Conservation (phyloP, 2,113 vertebrate genomes). For the Halichoeres trimaculatus region DNA sequence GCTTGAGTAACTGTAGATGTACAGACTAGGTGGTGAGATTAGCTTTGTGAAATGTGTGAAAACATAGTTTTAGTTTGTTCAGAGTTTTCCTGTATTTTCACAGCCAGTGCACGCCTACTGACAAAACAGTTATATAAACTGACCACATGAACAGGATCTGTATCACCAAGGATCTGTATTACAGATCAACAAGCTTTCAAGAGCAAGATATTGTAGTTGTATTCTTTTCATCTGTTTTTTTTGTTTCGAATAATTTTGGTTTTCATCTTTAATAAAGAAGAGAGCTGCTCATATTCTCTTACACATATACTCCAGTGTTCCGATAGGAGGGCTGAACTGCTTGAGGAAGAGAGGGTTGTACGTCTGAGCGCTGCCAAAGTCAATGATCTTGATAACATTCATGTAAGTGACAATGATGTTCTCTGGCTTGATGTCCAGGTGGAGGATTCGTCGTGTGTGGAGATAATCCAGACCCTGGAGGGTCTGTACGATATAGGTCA, state of each 20-base stretch:
- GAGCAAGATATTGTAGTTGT: background rate
- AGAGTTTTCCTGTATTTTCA: background rate
- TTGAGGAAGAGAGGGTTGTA: conserved; percentile 94
- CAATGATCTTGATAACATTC: conserved; percentile 95
- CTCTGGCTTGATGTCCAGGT: conserved; percentile 96
- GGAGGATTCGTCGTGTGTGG: conserved; percentile 89
- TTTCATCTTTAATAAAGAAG: background rate
- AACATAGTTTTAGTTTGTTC: background rate
- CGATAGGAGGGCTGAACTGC: conserved; percentile 89
- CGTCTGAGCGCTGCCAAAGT: conserved; percentile 94
- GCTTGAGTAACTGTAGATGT: background rate
- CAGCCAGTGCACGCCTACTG: background rate
- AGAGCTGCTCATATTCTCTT: too few species aligned
- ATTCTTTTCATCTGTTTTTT: background rate
- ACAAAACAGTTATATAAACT: conserved; percentile 1
- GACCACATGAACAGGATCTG: background rate
- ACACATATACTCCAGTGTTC: conserved; percentile 97
- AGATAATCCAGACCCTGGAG: conserved; percentile 96
- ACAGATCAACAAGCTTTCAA: background rate
- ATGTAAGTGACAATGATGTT: conserved; percentile 91
- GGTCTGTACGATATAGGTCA: conserved; percentile 91
- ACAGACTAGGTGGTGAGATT: background rate
- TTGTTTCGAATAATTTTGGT: background rate
- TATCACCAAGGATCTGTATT: background rate
- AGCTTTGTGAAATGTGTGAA: background rate